Conservation (phyloP, 1,140 invertebrate genomes). For the Pseudomyrmex cubaensis region DNA sequence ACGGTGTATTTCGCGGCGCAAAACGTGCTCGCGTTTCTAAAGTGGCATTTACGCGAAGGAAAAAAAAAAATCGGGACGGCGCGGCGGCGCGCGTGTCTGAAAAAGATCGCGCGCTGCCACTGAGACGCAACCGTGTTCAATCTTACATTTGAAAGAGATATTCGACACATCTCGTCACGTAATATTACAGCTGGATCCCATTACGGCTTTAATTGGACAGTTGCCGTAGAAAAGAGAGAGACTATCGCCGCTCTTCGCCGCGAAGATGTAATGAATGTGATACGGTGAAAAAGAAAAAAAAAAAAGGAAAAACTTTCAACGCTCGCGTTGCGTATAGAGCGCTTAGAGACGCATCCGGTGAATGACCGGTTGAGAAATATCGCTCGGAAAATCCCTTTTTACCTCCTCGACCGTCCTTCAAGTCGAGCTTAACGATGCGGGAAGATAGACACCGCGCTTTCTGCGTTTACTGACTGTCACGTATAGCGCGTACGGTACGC, state of each 20-base stretch:
- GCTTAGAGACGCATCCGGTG: not conserved
- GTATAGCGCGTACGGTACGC: not conserved
- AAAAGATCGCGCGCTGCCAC: too few species aligned
- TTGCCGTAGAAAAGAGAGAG: too few species aligned
- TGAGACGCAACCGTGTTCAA: not conserved
- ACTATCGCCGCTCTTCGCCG: too few species aligned
- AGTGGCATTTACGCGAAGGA: not conserved
- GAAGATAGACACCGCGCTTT: constrained; percentile 12
- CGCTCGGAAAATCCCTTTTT: not conserved
- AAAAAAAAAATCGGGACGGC: not conserved
- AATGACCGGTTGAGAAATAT: constrained; percentile 1
- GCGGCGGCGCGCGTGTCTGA: too few species aligned
- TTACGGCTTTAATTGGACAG: not conserved
- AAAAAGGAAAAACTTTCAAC: not conserved
- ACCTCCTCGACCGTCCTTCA: not conserved
- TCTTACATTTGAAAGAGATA: not conserved
- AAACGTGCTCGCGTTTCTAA: not conserved
- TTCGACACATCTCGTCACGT: not conserved
- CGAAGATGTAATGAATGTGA: not conserved
- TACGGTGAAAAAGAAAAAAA: not conserved
- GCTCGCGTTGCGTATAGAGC: not conserved
- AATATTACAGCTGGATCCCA: not conserved
- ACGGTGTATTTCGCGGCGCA: not conserved
- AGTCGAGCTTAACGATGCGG: constrained; percentile 18
- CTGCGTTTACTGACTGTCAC: constrained; percentile 18